Conservation (phyloP, 2,888 invertebrate genomes). For the Portevinia maculata region DNA sequence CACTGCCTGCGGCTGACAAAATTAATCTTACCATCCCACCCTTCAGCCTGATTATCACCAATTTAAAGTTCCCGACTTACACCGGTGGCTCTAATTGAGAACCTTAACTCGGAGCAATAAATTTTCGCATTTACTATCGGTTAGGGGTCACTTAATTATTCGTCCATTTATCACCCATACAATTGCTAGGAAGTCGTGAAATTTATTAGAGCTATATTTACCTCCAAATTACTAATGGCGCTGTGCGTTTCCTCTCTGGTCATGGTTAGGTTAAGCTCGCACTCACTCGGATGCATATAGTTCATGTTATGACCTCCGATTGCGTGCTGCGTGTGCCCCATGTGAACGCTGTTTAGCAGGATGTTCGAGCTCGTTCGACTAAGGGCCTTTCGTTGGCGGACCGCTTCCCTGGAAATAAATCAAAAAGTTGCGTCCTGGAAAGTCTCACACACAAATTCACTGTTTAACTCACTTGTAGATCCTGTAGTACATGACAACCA, state of each 20-base stretch:
- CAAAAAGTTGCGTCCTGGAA: constrained; percentile 36
- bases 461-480: constrained; percentile 85
- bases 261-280: constrained; percentile 83
- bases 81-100: constrained; percentile 48
- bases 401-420: constrained; percentile 86
- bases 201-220: constrained; percentile 72
- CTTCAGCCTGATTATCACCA: constrained; percentile 38
- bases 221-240: constrained; percentile 83
- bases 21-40: constrained; percentile 9
- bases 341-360: constrained; percentile 92
- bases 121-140: constrained; percentile 62
- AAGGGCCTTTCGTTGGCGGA: constrained; percentile 91
- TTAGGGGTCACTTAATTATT: constrained; percentile 70
- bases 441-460: background rate
- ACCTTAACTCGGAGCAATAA: constrained; percentile 54
- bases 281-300: constrained; percentile 86
- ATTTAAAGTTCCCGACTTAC: constrained; percentile 31
- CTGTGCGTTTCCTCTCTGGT: constrained; percentile 82
- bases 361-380: constrained; percentile 94
- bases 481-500: constrained; percentile 95
- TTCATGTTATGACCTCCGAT: constrained; percentile 85
- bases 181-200: constrained; percentile 49
- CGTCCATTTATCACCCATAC: constrained; percentile 51
- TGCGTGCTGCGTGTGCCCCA: constrained; percentile 90
- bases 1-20: constrained; percentile 5